Conservation (phyloP, 2,888 invertebrate species). For the Oxyscelio sp. region DNA sequence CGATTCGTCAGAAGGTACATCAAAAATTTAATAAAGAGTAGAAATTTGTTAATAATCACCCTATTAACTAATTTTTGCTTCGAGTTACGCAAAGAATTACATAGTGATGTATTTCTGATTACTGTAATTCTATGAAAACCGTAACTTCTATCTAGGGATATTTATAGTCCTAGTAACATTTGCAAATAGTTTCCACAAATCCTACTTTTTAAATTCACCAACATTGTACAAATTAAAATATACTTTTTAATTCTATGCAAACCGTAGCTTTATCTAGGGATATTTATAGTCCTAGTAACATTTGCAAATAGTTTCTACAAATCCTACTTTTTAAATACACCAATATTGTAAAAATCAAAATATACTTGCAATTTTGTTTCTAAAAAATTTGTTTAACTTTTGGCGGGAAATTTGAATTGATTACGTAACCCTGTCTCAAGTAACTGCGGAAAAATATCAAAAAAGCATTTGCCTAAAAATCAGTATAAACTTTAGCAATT, state of each 20-base stretch:
- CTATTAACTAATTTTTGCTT: constrained; percentile 33
- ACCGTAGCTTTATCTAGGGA: not conserved
- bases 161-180: not conserved
- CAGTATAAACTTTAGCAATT: constrained; percentile 11
- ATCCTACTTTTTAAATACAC: too few relatives aligned
- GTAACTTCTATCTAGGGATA: not conserved
- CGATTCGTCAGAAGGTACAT: constrained; percentile 62
- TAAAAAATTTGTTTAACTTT: not conserved
- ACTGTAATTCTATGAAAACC: not conserved
- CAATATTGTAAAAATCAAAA: too few relatives aligned
- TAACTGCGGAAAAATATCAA: not conserved
- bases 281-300: not conserved
- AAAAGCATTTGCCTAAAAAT: not conserved
- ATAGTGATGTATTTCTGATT: not conserved
- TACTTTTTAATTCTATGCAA: not conserved
- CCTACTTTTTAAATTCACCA: too few relatives aligned
- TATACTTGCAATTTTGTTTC: too few relatives aligned
- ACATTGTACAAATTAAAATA: too few relatives aligned
- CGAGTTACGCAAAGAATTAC: not conserved
- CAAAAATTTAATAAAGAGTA: constrained; percentile 31
- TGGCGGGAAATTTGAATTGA: constrained; percentile 27
- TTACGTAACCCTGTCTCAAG: too few relatives aligned
- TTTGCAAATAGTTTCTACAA: too few relatives aligned
- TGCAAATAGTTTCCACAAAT: too few relatives aligned
- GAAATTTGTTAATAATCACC: constrained; percentile 27